Base-by-base conservation (phyloP, 2,888 invertebrate genomes). In the Actias luna region DNA sequence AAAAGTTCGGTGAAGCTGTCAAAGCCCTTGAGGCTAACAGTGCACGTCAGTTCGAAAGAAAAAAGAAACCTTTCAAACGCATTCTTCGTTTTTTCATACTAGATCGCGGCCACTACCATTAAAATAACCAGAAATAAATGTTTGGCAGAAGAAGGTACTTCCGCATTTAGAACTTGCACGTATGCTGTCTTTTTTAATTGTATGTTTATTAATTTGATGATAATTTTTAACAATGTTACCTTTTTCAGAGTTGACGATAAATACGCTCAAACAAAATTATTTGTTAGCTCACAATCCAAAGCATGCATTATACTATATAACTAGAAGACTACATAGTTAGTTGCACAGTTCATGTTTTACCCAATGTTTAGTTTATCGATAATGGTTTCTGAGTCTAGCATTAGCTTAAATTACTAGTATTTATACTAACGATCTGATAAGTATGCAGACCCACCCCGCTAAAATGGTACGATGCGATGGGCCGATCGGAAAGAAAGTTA, bases 371-470 rank as follows among this genome's bases (percentile, higher is more conserved):
- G 55, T 55, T 27, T 52, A 27, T 27, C 25, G 27, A 27, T 52
- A 42, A 42, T 27, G 10, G 4, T 8, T 29, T 12, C 29, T n/a
- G 55, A 55, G 29, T 55, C 22, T 50, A 29, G 16, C 7, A 29
- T 55, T 55, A n/a, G n/a, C 2, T 55, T 29, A 7, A 29, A 29
- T 1, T 16, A 1, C 55, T 55, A 8, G n/a, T 55, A 55, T 55
- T 55, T 55, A 55, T 55, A 55, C 16, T 55, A 29, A 55, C 29
- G 29, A 29, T 8, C 2, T 29, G 55, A 55, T 55, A 55, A 55
- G 16, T 29, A 16, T 4, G 5, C 29, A 55, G 10, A 27, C 29
- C 29, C 29, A 29, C 55, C 29, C 29, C n/a, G n/a, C 8, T 29
- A 55, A 55, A 55, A 55, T 7, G 16, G 55, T 8, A 29, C 55